A percentile compares a stretch with the other conserved stretches of the same genome.
Conservation (phyloP, 2,113 vertebrate species). For the Hymenochirus boettgeri region DNA sequence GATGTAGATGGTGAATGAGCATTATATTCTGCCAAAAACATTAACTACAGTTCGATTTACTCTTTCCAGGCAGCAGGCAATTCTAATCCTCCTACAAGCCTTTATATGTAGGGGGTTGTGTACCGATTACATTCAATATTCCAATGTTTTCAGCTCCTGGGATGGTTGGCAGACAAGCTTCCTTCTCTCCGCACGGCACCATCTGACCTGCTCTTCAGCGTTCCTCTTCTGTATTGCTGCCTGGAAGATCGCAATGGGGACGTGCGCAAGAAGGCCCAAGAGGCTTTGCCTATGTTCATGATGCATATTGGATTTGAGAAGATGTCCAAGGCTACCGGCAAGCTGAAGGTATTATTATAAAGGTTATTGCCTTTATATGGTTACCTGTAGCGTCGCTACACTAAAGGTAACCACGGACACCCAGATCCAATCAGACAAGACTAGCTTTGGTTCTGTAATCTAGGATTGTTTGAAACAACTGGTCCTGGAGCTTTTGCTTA, state of each 20-base stretch:
- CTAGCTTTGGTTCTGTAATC: too few species aligned
- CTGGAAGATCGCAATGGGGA: constrained; percentile 96
- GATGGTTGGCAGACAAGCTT: constrained; percentile 92
- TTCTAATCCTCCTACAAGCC: background rate
- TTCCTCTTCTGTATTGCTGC: constrained; percentile 84
- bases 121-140: too few species aligned
- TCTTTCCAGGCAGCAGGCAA: background rate
- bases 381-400: too few species aligned
- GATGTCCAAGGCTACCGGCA: constrained; percentile 87
- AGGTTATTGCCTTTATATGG: too few species aligned
- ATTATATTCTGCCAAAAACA: background rate
- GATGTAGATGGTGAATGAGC: background rate
- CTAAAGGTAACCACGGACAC: too few species aligned
- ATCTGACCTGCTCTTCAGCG: constrained; percentile 77
- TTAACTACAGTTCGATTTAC: too few species aligned
- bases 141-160: constrained; percentile 76
- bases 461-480: too few species aligned
- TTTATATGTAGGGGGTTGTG: too few species aligned
- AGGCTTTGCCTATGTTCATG: constrained; percentile 91
- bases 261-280: constrained; percentile 93
- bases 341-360: constrained; percentile 97
- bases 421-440: too few species aligned
- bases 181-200: constrained; percentile 78
- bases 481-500: too few species aligned
- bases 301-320: constrained; percentile 96